Evolutionary conservation across 2,113 vertebrate genomes (phyloP), one percentile per base, ranked within the genome.

Genomic region (Agelaius tricolor): DNA sequence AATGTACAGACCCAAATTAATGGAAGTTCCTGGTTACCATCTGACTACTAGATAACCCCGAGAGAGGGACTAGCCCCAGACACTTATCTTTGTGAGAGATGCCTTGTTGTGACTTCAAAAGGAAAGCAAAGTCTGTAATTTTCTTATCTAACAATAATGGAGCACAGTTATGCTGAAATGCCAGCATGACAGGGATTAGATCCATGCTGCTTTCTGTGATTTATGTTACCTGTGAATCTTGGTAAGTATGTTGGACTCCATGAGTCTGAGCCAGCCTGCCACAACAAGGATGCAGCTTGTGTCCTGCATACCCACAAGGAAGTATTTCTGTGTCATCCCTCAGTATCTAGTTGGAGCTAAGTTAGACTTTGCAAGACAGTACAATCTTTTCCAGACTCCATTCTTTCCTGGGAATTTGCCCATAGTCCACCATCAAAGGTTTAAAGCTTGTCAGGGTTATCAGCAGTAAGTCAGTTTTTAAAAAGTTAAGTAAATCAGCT

Each of bases 81-180:
- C 21, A 3, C n/a, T 86, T 94, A 82, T 82, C 86, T 89, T 37
- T 77, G 55, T 0, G 6, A 87, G 68, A 35, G 73, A 30, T 69
- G 69, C 55, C 73, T 78, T 69, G 22, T 74, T 71, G 61, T 72
- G 69, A 81, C 91, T 95, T 97, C 77, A 91, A 44, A 95, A 91
- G 80, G 39, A 63, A 93, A 89, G 54, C 5, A 2, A 79, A 66
- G 63, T 28, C 68, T 89, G 30, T 71, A 39, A 82, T 83, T 90
- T 80, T 71, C 79, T 96, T 91, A 96, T 90, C 90, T 93, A 72
- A 88, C 57, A 78, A 63, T 52, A 93, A 67, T 67, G 86, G 43
- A 77, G 68, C 30, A 16, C 2, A 16, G 41, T 88, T 74, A 52
- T 13, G 33, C 72, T 84, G 95, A 89, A 90, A 94, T 94, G 74